Evolutionary conservation across 2,888 invertebrate species (phyloP), one percentile per base, ranked within the genome.

Genomic region (Drosophila pseudotakahashii): DNA sequence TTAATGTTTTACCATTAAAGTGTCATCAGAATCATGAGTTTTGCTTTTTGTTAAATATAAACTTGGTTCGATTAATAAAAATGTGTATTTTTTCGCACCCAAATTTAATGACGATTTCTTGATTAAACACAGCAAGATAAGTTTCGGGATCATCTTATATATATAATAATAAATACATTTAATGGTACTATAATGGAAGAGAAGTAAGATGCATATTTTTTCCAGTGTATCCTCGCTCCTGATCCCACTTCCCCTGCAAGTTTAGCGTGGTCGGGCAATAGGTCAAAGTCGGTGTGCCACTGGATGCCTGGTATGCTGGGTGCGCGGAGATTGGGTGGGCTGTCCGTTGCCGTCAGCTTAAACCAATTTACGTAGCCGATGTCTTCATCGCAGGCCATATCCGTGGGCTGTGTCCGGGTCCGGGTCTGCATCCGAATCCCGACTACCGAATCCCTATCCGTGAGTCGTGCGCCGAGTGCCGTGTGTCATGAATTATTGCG

Each of bases 281-380:
- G 81, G 88, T 81, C 81, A 87, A 76, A 71, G 68, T 71, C 47
- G 60, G 51, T 47, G 36, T 48, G 69, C 44, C 51, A 44, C 51
- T 79, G 54, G 37, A 42, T 45, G 57, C 30, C 60, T 55, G 41
- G 64, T 34, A 7, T 30, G 53, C 26, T 23, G 34, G 23, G 48
- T 32, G 45, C 66, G 1, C 9, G 44, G 19, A 51, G 61, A 52
- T 64, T 75, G 63, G 32, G 61, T 59, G 44, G 58, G 57, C 23
- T 58, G 47, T 50, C 70, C 58, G 45, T 78, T 57, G 73, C 66
- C 87, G 81, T 85, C 82, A 83, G 84, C 89, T 84, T 84, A 84
- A 89, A 89, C 88, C 84, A 84, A 84, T 84, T 89, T 84, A 87
- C 85, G 89, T 79, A 54, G 79, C 76, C 88, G 79, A 89, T 87